Percentiles rank a stretch among this genome's conserved stretches.
phyloP scores from a whole-genome alignment of 2,797 vertebrate species.

The Fistularia tabacaria region DNA sequence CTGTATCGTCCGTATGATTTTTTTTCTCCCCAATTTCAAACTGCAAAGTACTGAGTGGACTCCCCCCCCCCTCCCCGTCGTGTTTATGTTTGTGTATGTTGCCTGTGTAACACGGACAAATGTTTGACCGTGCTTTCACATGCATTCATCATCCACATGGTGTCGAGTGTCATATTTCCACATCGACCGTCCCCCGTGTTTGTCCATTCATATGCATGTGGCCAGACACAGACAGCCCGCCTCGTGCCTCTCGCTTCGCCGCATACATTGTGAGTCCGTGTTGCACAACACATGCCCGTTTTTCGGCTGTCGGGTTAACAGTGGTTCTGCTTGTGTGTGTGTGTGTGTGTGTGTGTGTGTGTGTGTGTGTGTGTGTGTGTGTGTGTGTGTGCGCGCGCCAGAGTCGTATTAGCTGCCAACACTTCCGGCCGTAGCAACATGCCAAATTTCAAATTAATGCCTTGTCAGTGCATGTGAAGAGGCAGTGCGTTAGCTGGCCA shows the following conservation, averaged over 20 bases:
- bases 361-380: conserved; percentile 16
- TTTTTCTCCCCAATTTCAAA: too few relatives aligned
- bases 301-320: conserved; percentile 39
- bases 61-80: not conserved
- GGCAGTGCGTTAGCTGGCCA: conserved; percentile 77
- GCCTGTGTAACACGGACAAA: conserved; percentile 32
- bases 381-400: conserved; percentile 35
- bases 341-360: conserved; percentile 15
- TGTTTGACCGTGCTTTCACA: conserved; percentile 49
- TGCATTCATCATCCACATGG: conserved; percentile 60
- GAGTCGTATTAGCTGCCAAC: conserved; percentile 80
- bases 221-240: conserved; percentile 53
- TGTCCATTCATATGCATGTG: conserved; percentile 73
- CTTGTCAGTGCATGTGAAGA: conserved; percentile 86
- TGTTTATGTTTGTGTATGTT: conserved; percentile 36
- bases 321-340: conserved; percentile 7
- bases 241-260: conserved; percentile 28
- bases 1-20: too few relatives aligned
- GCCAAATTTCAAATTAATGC: conserved; percentile 91
- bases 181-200: conserved; percentile 39
- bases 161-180: conserved; percentile 38
- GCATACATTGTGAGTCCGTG: conserved; percentile 57
- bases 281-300: conserved; percentile 65
- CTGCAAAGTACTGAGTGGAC: too few relatives aligned
- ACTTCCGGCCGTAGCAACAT: conserved; percentile 73